Base-by-base conservation (phyloP, 2,888 invertebrate species). In the Helleia helle region DNA sequence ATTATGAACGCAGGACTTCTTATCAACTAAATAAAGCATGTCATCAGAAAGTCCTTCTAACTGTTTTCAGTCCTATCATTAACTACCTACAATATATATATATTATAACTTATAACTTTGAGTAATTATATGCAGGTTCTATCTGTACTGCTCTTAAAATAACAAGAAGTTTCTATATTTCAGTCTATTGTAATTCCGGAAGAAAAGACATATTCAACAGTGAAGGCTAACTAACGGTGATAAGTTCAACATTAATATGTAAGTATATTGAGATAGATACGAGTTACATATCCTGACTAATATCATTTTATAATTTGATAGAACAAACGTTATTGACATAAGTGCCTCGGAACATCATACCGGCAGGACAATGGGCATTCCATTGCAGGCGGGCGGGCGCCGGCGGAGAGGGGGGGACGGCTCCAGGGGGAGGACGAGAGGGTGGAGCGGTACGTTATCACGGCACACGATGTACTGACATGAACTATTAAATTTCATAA, bases 311-410 rank as follows among this genome's bases (percentile, higher is more conserved):
- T 38, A 42, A 41, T 40, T 44, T 42, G 38, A 40, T 48, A 48
- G 42, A 44, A 46, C 48, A 51, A 48, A 51, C 22, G 44, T 56
- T 71, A 66, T 72, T 69, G 67, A 69, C 69, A 65, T 67, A 68
- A 72, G 69, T 73, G 67, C 66, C 65, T 66, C 61, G 67, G 65
- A 74, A 70, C 67, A 73, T 74, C 64, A 69, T 71, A 70, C 71
- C 67, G 66, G 56, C 63, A 71, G 74, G 72, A 77, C 77, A 77
- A 77, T 75, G 72, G 76, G 65, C 77, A 76, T 77, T 74, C 77
- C 74, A 68, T 60, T 44, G 58, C 56, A 52, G 54, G 54, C 50
- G 48, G 51, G 40, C 51, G 58, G 56, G 52, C 55, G 53, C 51
- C 47, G 51, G 39, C 50, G 56, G 52, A 14, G 14, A 36, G 25